phyloP scores from a whole-genome alignment of 2,113 vertebrate species.

The Cavia porcellus region DNA sequence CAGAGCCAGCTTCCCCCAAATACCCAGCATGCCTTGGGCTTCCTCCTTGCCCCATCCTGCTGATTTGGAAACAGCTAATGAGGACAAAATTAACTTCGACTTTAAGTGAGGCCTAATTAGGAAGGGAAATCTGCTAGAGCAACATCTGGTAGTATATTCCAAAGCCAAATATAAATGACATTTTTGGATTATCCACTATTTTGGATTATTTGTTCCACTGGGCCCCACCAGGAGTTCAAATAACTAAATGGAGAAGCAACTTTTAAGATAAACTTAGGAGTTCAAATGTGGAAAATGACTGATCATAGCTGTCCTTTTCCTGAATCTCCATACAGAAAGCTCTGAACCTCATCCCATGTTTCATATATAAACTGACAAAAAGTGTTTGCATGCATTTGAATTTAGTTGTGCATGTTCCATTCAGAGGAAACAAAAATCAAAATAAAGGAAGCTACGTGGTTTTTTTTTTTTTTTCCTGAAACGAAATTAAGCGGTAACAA shows the following conservation, averaged over 20 bases:
- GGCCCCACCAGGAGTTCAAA: slow-evolving; percentile 54
- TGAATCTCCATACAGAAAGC: neutral
- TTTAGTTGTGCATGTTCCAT: neutral
- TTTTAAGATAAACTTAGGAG: slow-evolving; percentile 21
- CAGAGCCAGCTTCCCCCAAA: slow-evolving; percentile 61
- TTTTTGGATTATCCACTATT: slow-evolving; percentile 80
- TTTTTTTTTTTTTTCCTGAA: neutral
- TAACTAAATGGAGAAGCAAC: slow-evolving; percentile 59
- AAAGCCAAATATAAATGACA: slow-evolving; percentile 83
- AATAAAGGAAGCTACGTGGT: neutral
- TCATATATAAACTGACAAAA: neutral
- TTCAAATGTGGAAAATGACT: slow-evolving; percentile 18
- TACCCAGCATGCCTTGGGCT: slow-evolving; percentile 72
- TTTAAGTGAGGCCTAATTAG: slow-evolving; percentile 83
- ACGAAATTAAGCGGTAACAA: slow-evolving; percentile 63
- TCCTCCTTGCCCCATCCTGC: slow-evolving; percentile 72
- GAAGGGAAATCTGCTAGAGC: slow-evolving; percentile 80
- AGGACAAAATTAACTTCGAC: slow-evolving; percentile 83
- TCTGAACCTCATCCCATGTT: neutral
- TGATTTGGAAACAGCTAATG: slow-evolving; percentile 81
- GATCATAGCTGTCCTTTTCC: neutral
- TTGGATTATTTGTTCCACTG: slow-evolving; percentile 75
- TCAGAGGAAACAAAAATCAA: slow-evolving; percentile 1
- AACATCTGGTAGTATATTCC: slow-evolving; percentile 82
- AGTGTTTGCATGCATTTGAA: neutral